Evolutionary conservation across 2,113 vertebrate genomes (phyloP).

Genomic region (Irena cyanogastra): DNA sequence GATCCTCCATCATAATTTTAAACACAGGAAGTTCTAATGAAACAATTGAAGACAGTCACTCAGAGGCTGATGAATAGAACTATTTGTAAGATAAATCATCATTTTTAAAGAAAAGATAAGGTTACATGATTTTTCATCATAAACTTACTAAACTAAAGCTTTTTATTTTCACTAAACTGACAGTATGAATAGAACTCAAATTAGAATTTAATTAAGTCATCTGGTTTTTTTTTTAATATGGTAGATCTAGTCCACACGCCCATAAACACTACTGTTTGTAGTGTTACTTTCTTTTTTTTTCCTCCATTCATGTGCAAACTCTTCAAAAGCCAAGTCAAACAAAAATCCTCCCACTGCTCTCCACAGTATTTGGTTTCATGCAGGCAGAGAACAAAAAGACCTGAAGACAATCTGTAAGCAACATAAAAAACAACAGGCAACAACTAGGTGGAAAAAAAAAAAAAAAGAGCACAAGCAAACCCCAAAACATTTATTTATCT

Average conservation of each 20-base stretch:
- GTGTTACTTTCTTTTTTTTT: neutral
- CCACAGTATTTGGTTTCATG: neutral
- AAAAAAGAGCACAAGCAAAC: neutral
- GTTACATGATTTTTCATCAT: neutral
- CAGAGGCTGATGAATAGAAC: neutral
- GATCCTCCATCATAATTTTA: neutral
- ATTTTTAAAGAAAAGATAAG: neutral
- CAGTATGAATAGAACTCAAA: neutral
- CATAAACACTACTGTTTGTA: neutral
- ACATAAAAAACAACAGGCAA: neutral
- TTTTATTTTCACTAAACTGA: neutral
- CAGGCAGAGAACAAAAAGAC: neutral
- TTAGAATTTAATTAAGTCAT: neutral
- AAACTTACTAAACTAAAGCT: neutral
- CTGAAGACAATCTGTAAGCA: neutral
- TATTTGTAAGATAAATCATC: neutral
- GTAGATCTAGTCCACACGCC: neutral
- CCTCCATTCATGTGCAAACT: fast-evolving
- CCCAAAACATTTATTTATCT: neutral
- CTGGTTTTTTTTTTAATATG: neutral
- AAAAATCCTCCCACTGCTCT: neutral
- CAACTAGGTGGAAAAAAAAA: neutral
- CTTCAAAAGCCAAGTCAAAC: neutral
- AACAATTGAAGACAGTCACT: neutral
- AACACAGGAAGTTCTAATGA: neutral